Conservation (phyloP, 2,113 vertebrate species). For the Tychaedon coryphoeus region DNA sequence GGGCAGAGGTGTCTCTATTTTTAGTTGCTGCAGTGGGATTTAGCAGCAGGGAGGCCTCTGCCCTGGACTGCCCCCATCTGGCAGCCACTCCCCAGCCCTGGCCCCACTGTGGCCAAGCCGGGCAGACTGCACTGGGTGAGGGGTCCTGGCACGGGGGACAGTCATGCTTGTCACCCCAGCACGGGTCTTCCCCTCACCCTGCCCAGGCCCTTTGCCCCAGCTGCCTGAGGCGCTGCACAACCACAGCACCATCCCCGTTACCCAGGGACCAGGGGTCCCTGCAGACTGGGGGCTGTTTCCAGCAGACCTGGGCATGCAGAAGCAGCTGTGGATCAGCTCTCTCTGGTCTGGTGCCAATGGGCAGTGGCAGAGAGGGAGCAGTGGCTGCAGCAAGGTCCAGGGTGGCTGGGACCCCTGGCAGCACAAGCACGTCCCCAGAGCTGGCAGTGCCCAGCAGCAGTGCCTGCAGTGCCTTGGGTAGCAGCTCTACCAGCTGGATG, state of each 20-base stretch:
- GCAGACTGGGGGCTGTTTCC: not conserved
- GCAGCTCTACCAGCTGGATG: fast-evolving
- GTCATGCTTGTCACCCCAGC: not conserved
- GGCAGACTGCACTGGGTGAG: conserved; percentile 63
- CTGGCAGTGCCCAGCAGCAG: not conserved
- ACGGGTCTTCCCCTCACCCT: not conserved
- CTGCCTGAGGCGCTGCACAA: fast-evolving
- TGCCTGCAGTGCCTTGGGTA: not conserved
- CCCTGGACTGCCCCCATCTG: conserved; percentile 40
- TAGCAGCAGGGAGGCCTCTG: conserved; percentile 24
- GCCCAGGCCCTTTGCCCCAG: conserved; percentile 30
- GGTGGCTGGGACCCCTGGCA: fast-evolving
- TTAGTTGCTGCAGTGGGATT: conserved; percentile 55
- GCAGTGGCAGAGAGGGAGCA: not conserved
- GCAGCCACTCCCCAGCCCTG: not conserved
- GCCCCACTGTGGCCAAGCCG: not conserved
- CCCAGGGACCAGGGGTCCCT: fast-evolving
- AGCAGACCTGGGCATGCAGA: fast-evolving
- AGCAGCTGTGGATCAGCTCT: not conserved
- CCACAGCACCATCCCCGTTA: fast-evolving
- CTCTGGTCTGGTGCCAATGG: fast-evolving
- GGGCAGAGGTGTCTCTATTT: conserved; percentile 61
- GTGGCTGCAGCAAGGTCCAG: not conserved
- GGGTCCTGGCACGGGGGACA: not conserved
- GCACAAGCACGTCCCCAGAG: fast-evolving